phyloP scores from a whole-genome alignment of 1,140 invertebrate genomes.

The Papilio aristodemus region DNA sequence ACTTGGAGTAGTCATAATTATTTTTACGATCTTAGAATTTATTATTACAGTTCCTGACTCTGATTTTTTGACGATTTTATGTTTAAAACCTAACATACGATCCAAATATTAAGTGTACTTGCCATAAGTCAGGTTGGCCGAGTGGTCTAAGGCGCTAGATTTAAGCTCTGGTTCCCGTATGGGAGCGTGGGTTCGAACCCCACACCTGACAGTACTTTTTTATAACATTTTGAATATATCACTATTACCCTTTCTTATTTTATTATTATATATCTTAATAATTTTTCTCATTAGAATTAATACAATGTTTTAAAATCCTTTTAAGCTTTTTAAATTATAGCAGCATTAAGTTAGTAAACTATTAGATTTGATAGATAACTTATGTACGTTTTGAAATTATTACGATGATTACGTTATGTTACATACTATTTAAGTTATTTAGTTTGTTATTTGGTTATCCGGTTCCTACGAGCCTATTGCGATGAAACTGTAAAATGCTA shows the following conservation, averaged over 20 bases:
- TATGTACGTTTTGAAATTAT: too few species aligned
- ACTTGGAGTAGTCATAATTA: not conserved
- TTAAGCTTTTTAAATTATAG: too few species aligned
- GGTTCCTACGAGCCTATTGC: not conserved
- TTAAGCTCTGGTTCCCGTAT: slow-evolving; percentile 86
- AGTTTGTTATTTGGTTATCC: not conserved
- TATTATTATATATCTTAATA: not conserved
- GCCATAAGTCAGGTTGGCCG: slow-evolving; percentile 79
- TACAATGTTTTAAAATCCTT: too few species aligned
- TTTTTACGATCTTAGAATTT: not conserved
- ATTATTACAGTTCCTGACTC: not conserved
- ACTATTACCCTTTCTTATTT: not conserved
- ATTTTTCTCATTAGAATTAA: too few species aligned
- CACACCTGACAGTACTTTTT: slow-evolving; percentile 82
- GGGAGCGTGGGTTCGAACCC: slow-evolving; percentile 83
- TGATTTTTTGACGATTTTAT: not conserved
- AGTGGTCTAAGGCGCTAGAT: slow-evolving; percentile 87
- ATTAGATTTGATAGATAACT: too few species aligned
- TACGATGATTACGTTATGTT: too few species aligned
- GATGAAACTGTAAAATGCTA: not conserved
- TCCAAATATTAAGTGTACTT: not conserved
- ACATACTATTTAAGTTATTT: not conserved
- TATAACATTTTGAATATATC: not conserved
- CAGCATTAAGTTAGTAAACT: too few species aligned
- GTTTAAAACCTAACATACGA: not conserved